Conservation (phyloP, 2,888 invertebrate species). For the Theretra japonica region DNA sequence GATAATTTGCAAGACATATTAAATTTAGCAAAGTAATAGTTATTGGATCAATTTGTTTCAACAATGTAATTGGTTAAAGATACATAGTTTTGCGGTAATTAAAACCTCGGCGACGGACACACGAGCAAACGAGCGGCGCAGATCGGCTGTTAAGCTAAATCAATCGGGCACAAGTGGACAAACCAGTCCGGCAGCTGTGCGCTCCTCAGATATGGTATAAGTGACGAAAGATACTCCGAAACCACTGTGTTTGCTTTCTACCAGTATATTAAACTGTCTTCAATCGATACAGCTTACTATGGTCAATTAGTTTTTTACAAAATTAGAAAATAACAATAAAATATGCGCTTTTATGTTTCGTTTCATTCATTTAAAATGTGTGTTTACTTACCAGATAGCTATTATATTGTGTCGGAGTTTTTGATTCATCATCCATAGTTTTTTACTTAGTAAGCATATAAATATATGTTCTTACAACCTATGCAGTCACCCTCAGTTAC, state of each 20-base stretch:
- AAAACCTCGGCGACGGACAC: conserved; percentile 62
- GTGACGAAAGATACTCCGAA: conserved; percentile 57
- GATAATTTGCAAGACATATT: neutral
- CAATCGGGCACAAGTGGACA: conserved; percentile 83
- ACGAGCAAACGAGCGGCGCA: conserved; percentile 63
- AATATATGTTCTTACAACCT: no score
- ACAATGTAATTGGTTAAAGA: conserved; percentile 15
- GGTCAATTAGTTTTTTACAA: neutral
- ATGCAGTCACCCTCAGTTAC: no score
- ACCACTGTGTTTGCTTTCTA: conserved; percentile 21
- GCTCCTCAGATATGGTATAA: conserved; percentile 66
- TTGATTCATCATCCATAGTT: no score
- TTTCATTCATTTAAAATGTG: no score
- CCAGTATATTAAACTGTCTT: conserved; percentile 9
- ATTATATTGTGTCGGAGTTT: no score
- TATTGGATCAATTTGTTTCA: conserved; percentile 18
- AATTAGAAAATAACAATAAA: neutral
- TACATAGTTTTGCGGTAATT: conserved; percentile 63
- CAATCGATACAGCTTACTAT: neutral
- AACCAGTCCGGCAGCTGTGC: conserved; percentile 84
- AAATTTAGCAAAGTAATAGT: neutral
- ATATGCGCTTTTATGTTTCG: no score
- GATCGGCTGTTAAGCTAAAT: conserved; percentile 81
- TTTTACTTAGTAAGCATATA: no score
- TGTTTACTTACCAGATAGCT: no score